These are phyloP conservation scores for Poeciliopsis turneri DNA, from an alignment of 2,797 vertebrate genomes.

Conservation along the genomic window DNA sequence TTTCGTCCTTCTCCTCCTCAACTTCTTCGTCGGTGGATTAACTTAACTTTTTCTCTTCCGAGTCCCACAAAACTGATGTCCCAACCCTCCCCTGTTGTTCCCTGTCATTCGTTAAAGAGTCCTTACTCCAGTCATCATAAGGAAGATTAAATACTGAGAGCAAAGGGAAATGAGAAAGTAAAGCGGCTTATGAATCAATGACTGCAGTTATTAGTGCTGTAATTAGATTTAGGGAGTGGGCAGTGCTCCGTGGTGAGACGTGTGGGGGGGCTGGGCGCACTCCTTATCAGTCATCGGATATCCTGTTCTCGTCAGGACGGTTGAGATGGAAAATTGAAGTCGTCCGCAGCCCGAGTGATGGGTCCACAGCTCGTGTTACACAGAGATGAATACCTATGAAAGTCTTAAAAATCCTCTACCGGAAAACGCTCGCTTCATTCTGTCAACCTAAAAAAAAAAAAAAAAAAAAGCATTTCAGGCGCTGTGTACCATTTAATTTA, in stretches of 20 bases:
- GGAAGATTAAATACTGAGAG: conserved; percentile 77
- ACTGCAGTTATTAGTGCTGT: conserved; percentile 79
- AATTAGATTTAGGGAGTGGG: conserved; percentile 79
- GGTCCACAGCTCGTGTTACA: conserved; percentile 19
- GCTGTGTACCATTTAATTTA: conserved; percentile 68
- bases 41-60: conserved; percentile 32
- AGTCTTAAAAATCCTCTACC: conserved; percentile 35
- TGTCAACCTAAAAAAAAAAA: conserved; percentile 46
- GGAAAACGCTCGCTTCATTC: conserved; percentile 33
- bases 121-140: conserved; percentile 65
- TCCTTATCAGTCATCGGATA: conserved; percentile 73
- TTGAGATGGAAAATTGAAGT: conserved; percentile 76
- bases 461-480: conserved; percentile 44
- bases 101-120: conserved; percentile 50
- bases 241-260: conserved; percentile 64
- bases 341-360: conserved; percentile 32
- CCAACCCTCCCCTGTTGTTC: conserved; percentile 30
- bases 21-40: conserved; percentile 5
- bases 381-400: conserved; percentile 67
- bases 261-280: conserved; percentile 43
- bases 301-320: conserved; percentile 71
- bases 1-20: conserved; percentile 25
- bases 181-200: conserved; percentile 82
- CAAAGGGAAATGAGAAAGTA: conserved; percentile 77
- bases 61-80: conserved; percentile 34